Evolutionary conservation across 1,140 invertebrate species (phyloP), one percentile per base, ranked within the genome.

Genomic region (Venturia canescens): DNA sequence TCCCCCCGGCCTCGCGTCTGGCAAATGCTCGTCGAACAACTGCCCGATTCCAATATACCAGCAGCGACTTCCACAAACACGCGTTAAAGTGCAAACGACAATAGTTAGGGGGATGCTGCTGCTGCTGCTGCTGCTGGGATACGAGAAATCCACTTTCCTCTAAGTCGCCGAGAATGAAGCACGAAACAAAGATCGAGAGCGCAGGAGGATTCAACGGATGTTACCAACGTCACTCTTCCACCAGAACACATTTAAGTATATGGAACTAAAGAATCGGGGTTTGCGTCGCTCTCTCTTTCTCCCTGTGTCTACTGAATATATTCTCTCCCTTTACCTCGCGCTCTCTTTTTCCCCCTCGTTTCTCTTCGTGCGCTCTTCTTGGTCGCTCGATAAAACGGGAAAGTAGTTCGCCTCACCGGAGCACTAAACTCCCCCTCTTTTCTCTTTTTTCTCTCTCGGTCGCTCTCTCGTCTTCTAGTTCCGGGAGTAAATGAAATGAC

Each of bases 361-460:
- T 26, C 15, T 38, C 48, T 79, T 29, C 21, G 18, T 63, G 23
- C 60, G 23, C 60, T 63, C 60, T 38, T 50, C 21, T 26, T 57
- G 18, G 79, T 18, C 50, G 74, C 60, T 72, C 70, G 70, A 72
- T 72, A 72, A 72, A 72, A 31, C 70, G 34, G 38, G 38, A 72
- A 48, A 48, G 70, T 72, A 72, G 70, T 72, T 72, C 70, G 38
- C 70, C 9, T 44, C 38, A 72, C 13, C 44, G 34, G 48, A 44
- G 57, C 29, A 16, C n/a, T 29, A 18, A 15, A 6, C n/a, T 34
- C 50, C 71, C 67, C n/a, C 18, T 23, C 29, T 6, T 27, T 27
- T 23, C 67, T 26, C n/a, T 27, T 72, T 16, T 57, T 48, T 78
- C 50, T 21, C 23, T 66, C 31, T 44, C 29, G 26, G 13, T 78